These are phyloP conservation scores for Zelleria hepariella DNA, from an alignment of 2,888 invertebrate genomes.

Conservation along the genomic window DNA sequence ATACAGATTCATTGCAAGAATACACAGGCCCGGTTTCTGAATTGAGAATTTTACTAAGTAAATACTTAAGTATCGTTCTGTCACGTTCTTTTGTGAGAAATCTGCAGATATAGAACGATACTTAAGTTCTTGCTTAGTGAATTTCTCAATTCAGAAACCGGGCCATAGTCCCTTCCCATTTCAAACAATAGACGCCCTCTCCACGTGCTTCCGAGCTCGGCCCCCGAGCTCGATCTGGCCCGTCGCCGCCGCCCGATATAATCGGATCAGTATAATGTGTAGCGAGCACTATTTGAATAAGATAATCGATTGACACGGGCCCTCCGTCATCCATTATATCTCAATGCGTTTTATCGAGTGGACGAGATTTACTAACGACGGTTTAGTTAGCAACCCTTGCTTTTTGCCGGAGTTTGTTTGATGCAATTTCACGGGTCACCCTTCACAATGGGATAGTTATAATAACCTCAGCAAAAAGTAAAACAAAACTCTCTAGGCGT, in stretches of 20 bases:
- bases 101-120: no score
- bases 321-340: constrained; percentile 11
- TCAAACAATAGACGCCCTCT: not conserved
- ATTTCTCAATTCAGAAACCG: no score
- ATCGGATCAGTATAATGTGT: constrained; percentile 7
- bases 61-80: no score
- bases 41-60: no score
- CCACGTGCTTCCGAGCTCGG: not conserved
- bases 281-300: constrained; percentile 2
- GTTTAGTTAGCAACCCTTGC: not conserved
- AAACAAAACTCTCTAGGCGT: no score
- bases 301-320: constrained; percentile 1
- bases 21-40: no score
- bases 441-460: not conserved
- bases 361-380: not conserved
- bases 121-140: no score
- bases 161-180: no score
- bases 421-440: not conserved
- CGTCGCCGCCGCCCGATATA: not conserved
- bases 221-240: not conserved
- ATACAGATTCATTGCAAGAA: no score
- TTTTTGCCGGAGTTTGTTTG: not conserved
- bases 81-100: no score
- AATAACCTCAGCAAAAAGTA: no score
- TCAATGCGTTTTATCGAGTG: not conserved